Conservation (phyloP, 2,888 invertebrate genomes). For the Chorisops tibialis region DNA sequence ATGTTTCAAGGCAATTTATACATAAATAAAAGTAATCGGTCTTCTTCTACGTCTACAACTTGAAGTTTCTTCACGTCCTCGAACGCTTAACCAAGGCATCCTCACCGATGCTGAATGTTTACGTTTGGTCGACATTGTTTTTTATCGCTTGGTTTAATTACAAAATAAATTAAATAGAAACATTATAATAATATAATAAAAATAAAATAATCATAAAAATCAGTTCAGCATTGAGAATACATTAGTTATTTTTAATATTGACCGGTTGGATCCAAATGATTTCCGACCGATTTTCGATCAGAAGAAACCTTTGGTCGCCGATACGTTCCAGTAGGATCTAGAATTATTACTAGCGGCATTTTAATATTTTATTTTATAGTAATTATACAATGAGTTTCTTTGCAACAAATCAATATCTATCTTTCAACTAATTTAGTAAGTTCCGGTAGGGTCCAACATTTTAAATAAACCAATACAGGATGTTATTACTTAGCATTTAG, state of each 20-base stretch:
- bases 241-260: conserved; percentile 42
- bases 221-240: background rate
- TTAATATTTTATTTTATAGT: conserved; percentile 35
- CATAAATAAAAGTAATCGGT: conserved; percentile 27
- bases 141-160: background rate
- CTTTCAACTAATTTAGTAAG: conserved; percentile 40
- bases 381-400: background rate
- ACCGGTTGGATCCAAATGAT: conserved; percentile 48
- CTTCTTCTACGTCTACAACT: conserved; percentile 52
- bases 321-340: conserved; percentile 51
- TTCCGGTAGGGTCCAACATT: conserved; percentile 50
- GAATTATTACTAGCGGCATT: conserved; percentile 36
- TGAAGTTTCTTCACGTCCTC: conserved; percentile 53
- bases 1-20: no score
- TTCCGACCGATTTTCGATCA: conserved; percentile 36
- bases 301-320: conserved; percentile 38
- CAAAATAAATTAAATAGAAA: conserved; percentile 3
- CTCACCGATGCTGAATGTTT: conserved; percentile 28
- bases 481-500: no score
- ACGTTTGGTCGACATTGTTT: conserved; percentile 1
- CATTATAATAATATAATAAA: background rate
- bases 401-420: background rate
- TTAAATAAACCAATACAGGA: conserved; percentile 23
- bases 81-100: conserved; percentile 48
- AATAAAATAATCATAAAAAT: conserved; percentile 2